Evolutionary conservation across 2,797 vertebrate species (phyloP).

Genomic region (Neoniphon sammara): DNA sequence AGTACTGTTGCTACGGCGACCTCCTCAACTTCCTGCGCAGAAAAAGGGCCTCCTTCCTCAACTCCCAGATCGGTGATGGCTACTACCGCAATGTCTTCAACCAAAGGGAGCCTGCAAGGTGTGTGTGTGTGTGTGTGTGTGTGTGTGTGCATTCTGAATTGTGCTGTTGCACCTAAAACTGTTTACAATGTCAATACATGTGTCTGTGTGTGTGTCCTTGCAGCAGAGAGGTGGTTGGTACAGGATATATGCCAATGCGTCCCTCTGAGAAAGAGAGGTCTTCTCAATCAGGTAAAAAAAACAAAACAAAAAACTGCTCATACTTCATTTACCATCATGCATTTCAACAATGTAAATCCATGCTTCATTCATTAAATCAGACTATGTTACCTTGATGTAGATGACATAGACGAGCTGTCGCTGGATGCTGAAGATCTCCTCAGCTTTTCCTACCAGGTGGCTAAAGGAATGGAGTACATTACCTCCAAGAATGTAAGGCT

Average conservation of each 20-base stretch:
- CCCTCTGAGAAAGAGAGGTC: constrained; percentile 83
- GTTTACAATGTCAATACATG: background rate
- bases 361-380: constrained; percentile 4
- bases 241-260: constrained; percentile 94
- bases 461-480: constrained; percentile 99
- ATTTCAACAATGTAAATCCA: background rate
- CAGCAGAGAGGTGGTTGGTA: constrained; percentile 81
- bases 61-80: constrained; percentile 82
- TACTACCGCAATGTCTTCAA: constrained; percentile 90
- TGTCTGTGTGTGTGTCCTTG: constrained; percentile 20
- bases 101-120: constrained; percentile 84
- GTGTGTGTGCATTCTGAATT: constrained; percentile 1
- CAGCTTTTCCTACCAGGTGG: constrained; percentile 96
- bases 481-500: constrained; percentile 91
- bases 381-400: constrained; percentile 47
- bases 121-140: constrained; percentile 58
- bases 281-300: constrained; percentile 77
- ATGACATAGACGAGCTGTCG: constrained; percentile 80
- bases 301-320: too few species aligned
- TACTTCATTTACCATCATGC: constrained; percentile 6
- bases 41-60: constrained; percentile 92
- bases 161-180: background rate
- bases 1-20: constrained; percentile 99
- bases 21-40: constrained; percentile 96
- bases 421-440: constrained; percentile 91